Base-by-base conservation (phyloP, 2,113 vertebrate species). In the Serinus canaria region DNA sequence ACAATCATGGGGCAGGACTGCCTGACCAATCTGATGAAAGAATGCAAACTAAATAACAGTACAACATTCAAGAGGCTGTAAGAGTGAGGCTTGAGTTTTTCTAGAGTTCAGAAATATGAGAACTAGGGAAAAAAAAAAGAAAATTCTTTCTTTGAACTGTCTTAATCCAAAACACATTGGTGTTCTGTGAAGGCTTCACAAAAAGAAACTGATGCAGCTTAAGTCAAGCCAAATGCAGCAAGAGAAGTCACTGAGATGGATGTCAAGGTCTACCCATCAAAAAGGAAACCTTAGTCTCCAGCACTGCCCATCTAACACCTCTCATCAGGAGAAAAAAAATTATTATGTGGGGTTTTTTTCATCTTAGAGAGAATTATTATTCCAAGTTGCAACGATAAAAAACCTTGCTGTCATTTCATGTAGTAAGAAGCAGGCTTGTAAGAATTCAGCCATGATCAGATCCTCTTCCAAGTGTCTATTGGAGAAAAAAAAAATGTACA, bases 111-210 rank as follows among this genome's bases (percentile, higher is more conserved):
- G 31, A n/a, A 88, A 92, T 60, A 94, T 9, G 19, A 92, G 28
- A 59, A 62, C 35, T 39, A 84, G 9, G 20, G 21, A 16, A 20
- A 64, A 47, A 72, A 47, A 58, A 7, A 90, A 80, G 21, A 63
- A 68, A 87, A 73, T 43, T 85, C 10, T 64, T 75, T n/a, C 69
- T 82, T 87, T 19, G 3, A 92, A 73, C 44, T 76, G 9, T 52
- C 58, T 87, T 82, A 85, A 95, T 76, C 44, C 62, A 89, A 92
- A 95, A n/a, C 58, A 85, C 23, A 58, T 69, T 85, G 59, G 16
- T 8, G 5, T 83, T 67, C 46, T 68, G 3, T 4, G 23, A 66
- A 66, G 31, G 23, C 20, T 85, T 88, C 78, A 66, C 18, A 55
- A 56, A 46, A 60, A 27, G 35, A 58, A 56, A 56, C 7, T 23